Conservation (phyloP, 2,113 vertebrate genomes). For the Eleginops maclovinus region DNA sequence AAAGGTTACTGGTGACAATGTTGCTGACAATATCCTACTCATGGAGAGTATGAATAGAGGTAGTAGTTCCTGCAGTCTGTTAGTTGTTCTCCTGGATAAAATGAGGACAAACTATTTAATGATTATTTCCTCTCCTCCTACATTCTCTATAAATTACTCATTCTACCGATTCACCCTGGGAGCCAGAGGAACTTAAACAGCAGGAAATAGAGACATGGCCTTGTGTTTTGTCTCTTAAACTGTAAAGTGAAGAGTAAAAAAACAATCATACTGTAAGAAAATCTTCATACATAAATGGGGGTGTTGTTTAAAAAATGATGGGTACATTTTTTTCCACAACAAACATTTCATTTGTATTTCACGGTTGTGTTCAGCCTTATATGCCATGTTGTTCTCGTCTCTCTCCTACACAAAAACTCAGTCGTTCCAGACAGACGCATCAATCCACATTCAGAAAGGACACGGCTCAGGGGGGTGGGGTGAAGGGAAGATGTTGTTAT, state of each 20-base stretch:
- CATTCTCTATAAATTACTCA: slow-evolving; percentile 67
- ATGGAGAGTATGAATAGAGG: slow-evolving; percentile 73
- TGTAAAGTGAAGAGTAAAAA: slow-evolving; percentile 48
- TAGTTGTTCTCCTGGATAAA: slow-evolving; percentile 66
- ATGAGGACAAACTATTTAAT: slow-evolving; percentile 72
- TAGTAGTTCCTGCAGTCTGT: slow-evolving; percentile 57
- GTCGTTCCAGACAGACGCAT: slow-evolving; percentile 23
- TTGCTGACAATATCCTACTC: slow-evolving; percentile 74
- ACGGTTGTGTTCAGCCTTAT: neutral
- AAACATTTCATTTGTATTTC: neutral
- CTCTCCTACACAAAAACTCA: slow-evolving; percentile 25
- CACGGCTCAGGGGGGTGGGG: slow-evolving; percentile 66
- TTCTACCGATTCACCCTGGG: slow-evolving; percentile 43
- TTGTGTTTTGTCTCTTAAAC: neutral
- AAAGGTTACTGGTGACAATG: slow-evolving; percentile 57
- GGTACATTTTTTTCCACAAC: neutral
- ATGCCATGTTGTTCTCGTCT: neutral
- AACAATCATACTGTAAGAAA: slow-evolving; percentile 29
- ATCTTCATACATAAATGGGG: slow-evolving; percentile 20
- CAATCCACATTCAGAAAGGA: slow-evolving; percentile 38
- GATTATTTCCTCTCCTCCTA: slow-evolving; percentile 61
- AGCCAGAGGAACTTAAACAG: slow-evolving; percentile 44
- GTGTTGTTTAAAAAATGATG: slow-evolving; percentile 1
- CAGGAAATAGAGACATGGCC: slow-evolving; percentile 10
- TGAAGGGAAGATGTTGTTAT: slow-evolving; percentile 55